Evolutionary conservation across 2,797 vertebrate species (phyloP), one percentile per base, ranked within the genome.

Genomic region (Eulemur coronatus): DNA sequence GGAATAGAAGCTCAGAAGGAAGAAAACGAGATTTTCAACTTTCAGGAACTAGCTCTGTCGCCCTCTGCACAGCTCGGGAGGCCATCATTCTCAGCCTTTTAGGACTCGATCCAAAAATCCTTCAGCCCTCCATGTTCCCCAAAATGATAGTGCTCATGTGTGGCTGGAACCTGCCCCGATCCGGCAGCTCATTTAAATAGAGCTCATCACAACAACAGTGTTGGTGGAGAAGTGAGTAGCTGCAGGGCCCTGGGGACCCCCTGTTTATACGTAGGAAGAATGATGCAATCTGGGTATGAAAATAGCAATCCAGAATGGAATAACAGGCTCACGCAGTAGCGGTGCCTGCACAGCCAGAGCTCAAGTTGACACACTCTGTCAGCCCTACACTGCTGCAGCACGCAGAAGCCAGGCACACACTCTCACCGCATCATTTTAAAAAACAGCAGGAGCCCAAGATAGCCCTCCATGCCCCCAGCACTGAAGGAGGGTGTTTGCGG

Each of bases 281-380:
- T 99, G 99, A 99, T 99, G 99, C 98, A 99, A 99, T 98, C 98
- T 97, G 98, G 96, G 97, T 82, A 97, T 98, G 98, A 98, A 98
- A 98, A 98, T 92, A 98, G 98, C 98, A 98, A 99, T 97, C 98
- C 98, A 98, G 91, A 94, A 92, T 89, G 97, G 98, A 98, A 98
- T 98, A 98, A 98, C 94, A 98, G 96, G 97, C 91, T 98, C 97
- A 97, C 97, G 97, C 97, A 98, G 97, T 97, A 97, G 97, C 98
- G 96, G 97, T 94, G 96, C 67, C 97, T 73, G 94, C 88, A 73
- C 80, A 94, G 92, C 97, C 97, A 96, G 95, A 97, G 97, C 97
- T 79, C 86, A 96, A 97, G 90, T 98, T 97, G 96, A 97, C 97
- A 97, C 95, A 97, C 96, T 95, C 97, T 97, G 97, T 95, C 97